Base-by-base conservation (phyloP, 2,797 vertebrate genomes). In the Netta rufina region DNA sequence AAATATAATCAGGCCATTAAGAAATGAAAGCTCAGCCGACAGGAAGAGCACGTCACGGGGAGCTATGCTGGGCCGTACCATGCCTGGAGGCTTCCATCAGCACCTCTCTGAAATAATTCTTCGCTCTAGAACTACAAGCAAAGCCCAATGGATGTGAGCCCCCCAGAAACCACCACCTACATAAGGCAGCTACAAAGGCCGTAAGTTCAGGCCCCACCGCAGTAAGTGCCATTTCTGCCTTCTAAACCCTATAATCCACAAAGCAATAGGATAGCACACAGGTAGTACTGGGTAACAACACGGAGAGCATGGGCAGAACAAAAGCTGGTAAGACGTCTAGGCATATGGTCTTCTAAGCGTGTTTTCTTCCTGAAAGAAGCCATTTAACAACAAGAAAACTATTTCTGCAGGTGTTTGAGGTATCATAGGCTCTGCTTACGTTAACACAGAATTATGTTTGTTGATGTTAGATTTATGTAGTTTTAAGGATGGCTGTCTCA, bases 101-200 rank as follows among this genome's bases (percentile, higher is more conserved):
- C 72, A 9, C n/a, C 49, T 51, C 24, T 69, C 49, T 3, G 16
- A 45, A 91, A 64, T 17, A 39, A 19, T 0, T 6, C 17, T 71
- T 67, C 11, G 5, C 41, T 72, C 27, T 17, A 56, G n/a, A 73
- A 39, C 38, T 57, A 27, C 49, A 4, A 64, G 30, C 33, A 6
- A 75, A 43, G 19, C 5, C 56, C 54, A 60, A 24, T 0, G 9
- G 6, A 57, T 36, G 28, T 28, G 51, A 36, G 53, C 82, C 69
- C 9, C 17, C 15, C 71, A 47, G 33, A 27, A 71, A 43, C 32
- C 15, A 33, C 33, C 47, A 24, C 12, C 39, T 62, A 39, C 41
- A 16, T 75, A 33, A n/a, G 54, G 1, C 45, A 21, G 1, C 1
- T 8, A 16, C 0, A 4, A 5, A 36, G 62, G 41, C 62, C 49